phyloP scores from a whole-genome alignment of 2,797 vertebrate species.

The Cryptoprocta ferox region DNA sequence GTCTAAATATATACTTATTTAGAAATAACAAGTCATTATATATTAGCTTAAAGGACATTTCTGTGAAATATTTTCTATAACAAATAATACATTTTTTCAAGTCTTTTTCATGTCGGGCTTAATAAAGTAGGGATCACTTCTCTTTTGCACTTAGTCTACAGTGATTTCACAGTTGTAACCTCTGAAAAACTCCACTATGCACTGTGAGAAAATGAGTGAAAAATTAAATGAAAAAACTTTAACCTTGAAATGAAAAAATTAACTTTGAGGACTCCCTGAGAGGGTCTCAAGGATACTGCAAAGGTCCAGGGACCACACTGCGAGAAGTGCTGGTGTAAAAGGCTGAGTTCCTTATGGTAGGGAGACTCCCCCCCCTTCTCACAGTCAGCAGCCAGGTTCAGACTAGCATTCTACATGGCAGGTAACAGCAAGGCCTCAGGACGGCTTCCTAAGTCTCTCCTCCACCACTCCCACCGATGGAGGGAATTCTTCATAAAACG shows the following conservation, averaged over 20 bases:
- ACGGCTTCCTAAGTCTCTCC: not conserved
- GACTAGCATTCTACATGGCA: not conserved
- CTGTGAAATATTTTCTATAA: not conserved
- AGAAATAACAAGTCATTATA: not conserved
- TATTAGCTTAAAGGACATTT: slow-evolving; percentile 3
- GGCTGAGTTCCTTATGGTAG: not conserved
- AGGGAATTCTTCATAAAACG: not conserved
- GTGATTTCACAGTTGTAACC: not conserved
- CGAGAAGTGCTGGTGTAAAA: not conserved
- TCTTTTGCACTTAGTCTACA: not conserved
- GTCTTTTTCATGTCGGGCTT: not conserved
- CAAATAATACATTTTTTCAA: not conserved
- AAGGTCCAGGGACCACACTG: not conserved
- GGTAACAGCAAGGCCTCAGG: not conserved
- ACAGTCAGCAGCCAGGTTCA: not conserved
- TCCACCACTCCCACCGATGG: not conserved
- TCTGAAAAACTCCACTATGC: not conserved
- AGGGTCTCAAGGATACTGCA: not conserved
- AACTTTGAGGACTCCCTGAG: not conserved
- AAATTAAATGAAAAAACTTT: not conserved
- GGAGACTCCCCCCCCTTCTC: not conserved
- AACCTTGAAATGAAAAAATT: not conserved
- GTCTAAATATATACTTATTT: slow-evolving; percentile 4
- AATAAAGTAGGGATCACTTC: not conserved
- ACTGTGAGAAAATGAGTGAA: not conserved